Conservation (phyloP, 2,888 invertebrate genomes). For the Temnothorax ravouxi region DNA sequence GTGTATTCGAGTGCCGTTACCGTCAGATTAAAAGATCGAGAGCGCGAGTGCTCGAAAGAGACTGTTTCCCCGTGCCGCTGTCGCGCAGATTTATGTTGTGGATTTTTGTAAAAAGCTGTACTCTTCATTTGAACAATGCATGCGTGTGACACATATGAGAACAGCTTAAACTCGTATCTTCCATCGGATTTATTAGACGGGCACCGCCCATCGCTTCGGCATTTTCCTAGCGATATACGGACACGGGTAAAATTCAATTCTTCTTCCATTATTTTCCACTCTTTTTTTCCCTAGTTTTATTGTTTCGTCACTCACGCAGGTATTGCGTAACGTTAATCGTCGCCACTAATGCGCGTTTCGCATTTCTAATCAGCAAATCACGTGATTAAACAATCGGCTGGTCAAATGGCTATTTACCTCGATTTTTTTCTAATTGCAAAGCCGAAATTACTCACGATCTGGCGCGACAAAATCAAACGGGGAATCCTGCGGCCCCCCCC, state of each 20-base stretch:
- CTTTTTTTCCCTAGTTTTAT: neutral
- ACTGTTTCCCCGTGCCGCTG: slow-evolving; percentile 19
- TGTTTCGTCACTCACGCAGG: neutral
- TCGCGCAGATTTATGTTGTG: slow-evolving; percentile 29
- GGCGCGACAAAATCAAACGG: slow-evolving; percentile 47
- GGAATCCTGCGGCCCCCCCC: neutral
- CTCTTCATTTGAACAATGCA: slow-evolving; percentile 7
- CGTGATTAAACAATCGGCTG: slow-evolving; percentile 42
- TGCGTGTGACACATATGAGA: slow-evolving; percentile 13
- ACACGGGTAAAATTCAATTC: slow-evolving; percentile 16
- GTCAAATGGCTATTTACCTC: slow-evolving; percentile 38
- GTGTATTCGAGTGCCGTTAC: slow-evolving; percentile 9
- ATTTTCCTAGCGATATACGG: neutral
- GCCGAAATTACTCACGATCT: slow-evolving; percentile 29
- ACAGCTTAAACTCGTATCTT: slow-evolving; percentile 1
- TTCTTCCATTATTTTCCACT: slow-evolving; percentile 10
- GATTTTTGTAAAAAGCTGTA: slow-evolving; percentile 29
- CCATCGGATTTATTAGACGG: slow-evolving; percentile 14
- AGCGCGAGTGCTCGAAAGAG: slow-evolving; percentile 31
- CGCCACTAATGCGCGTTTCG: slow-evolving; percentile 16
- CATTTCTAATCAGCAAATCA: slow-evolving; percentile 39
- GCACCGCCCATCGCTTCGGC: neutral
- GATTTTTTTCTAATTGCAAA: slow-evolving; percentile 37
- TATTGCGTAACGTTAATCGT: slow-evolving; percentile 25
- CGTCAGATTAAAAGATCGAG: slow-evolving; percentile 39